Base-by-base conservation (phyloP, 2,113 vertebrate genomes). In the Cyanoderma ruficeps region DNA sequence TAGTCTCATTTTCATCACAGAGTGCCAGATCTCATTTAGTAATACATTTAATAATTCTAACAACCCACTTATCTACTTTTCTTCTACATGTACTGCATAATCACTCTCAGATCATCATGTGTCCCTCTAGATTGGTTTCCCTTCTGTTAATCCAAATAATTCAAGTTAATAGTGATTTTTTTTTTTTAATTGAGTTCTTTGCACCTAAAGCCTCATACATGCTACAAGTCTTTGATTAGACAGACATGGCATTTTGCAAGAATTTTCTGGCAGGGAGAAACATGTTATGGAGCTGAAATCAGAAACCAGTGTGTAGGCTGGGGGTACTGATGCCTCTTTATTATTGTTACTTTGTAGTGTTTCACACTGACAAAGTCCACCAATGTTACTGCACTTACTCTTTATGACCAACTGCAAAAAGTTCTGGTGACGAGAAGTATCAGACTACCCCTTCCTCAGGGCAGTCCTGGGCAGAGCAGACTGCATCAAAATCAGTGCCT, bases 1-100 rank as follows among this genome's bases (percentile, higher is more conserved):
- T 96, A 96, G 83, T 92, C 56, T 95, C 52, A 86, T 96, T 96
- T 97, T 94, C 95, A 94, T 79, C 89, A 92, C 15, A 83, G 39
- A 88, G 53, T 93, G 50, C 55, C 79, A 96, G 68, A 56, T 92
- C 77, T 95, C 75, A 84, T 86, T 94, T 96, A 91, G 76, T 96
- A 96, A 96, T 86, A 80, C 80, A 87, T 86, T 93, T 95, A 94
- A 85, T 87, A 89, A 79, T 60, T 96, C 81, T 96, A 94, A 94
- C 55, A 86, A 86, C 53, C 31, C 47, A 80, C 82, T 91, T 95
- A 28, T 49, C 83, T 94, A 89, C 88, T 92, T 90, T 85, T 64
- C 90, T 76, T 92, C 76, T 76, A 72, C 57, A 77, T 71, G 70
- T 72, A 83, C 70, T 57, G 50, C 42, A 80, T 88, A 92, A 93